These are phyloP conservation scores for Grammomys dolichurus DNA, from an alignment of 2,113 vertebrate species.

Conservation along the genomic window DNA sequence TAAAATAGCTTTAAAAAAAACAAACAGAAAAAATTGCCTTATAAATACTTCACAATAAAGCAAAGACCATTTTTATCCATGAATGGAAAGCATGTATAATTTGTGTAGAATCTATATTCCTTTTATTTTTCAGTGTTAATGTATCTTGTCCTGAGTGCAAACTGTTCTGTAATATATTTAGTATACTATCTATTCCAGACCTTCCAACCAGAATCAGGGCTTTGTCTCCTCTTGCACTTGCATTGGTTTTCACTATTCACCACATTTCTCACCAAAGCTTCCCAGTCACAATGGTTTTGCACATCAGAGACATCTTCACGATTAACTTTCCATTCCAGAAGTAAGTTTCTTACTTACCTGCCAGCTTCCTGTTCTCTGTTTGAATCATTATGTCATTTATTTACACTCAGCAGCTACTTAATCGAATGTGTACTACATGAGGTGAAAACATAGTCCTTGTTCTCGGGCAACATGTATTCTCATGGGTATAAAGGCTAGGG, in stretches of 20 bases:
- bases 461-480: constrained; percentile 23
- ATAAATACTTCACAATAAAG: constrained; percentile 45
- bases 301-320: neutral
- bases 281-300: neutral
- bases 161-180: neutral
- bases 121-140: neutral
- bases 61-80: neutral
- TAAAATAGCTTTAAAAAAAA: constrained; percentile 27
- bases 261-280: neutral
- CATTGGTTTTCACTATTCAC: neutral
- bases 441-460: neutral
- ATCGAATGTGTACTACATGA: neutral
- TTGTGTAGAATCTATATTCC: neutral
- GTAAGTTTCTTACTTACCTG: neutral
- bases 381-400: constrained; percentile 59
- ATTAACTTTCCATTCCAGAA: constrained; percentile 46
- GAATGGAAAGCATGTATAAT: too few relatives aligned
- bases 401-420: constrained; percentile 58
- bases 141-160: neutral
- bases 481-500: neutral
- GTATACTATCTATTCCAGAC: neutral
- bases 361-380: constrained; percentile 31
- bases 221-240: neutral
- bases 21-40: constrained; percentile 50
- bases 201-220: neutral